Conservation (phyloP, 1,140 invertebrate species). For the Cherax destructor region DNA sequence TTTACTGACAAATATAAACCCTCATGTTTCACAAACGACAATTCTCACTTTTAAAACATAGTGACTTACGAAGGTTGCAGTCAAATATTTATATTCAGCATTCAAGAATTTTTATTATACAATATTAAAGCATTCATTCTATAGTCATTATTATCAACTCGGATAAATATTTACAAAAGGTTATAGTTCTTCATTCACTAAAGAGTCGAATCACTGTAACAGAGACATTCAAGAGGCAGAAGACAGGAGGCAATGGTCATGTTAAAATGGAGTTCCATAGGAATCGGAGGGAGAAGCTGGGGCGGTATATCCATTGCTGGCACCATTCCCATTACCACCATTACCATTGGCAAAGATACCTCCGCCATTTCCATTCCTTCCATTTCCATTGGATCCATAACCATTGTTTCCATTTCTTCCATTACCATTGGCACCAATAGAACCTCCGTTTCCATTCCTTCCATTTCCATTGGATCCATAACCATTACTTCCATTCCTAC, state of each 20-base stretch:
- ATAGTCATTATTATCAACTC: too few relatives aligned
- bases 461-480: not conserved
- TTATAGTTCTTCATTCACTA: too few relatives aligned
- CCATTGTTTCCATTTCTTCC: slow-evolving; percentile 24
- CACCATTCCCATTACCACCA: slow-evolving; percentile 5
- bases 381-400: not conserved
- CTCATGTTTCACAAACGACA: too few relatives aligned
- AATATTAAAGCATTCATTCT: not conserved
- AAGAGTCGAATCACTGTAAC: too few relatives aligned
- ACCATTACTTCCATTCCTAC: not conserved
- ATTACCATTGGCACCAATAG: not conserved
- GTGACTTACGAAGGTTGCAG: too few relatives aligned
- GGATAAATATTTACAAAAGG: too few relatives aligned
- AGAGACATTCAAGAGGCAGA: too few relatives aligned
- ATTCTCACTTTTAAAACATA: too few relatives aligned
- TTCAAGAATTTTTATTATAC: not conserved
- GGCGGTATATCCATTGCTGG: slow-evolving; percentile 4
- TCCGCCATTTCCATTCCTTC: too few relatives aligned
- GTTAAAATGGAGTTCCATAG: slow-evolving; percentile 8
- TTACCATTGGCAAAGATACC: not conserved
- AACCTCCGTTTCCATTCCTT: not conserved
- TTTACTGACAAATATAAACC: too few relatives aligned
- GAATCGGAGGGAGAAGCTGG: not conserved
- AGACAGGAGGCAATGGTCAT: not conserved
- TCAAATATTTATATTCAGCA: too few relatives aligned